These are phyloP conservation scores for Hemibagrus wyckioides DNA, from an alignment of 2,113 vertebrate species.

Conservation along the genomic window DNA sequence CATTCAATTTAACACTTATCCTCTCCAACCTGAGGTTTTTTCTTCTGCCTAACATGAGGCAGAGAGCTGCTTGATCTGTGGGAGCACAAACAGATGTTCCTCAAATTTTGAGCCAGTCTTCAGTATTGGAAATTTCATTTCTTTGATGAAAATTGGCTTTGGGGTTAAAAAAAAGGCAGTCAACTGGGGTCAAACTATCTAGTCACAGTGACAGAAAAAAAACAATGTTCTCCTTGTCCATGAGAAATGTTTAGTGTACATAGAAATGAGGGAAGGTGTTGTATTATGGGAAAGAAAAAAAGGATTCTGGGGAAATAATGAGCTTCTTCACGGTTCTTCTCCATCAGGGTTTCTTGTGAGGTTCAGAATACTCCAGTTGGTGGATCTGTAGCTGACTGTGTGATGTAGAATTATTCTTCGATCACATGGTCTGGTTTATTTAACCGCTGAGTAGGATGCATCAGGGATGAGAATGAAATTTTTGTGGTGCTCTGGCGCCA, in stretches of 20 bases:
- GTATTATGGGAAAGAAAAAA: background rate
- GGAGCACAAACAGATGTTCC: background rate
- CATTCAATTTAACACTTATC: background rate
- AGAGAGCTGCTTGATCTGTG: background rate
- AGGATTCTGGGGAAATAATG: background rate
- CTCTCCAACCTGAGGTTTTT: background rate
- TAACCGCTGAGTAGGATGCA: conserved; percentile 15
- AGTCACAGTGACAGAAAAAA: background rate
- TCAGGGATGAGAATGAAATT: background rate
- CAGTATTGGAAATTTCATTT: background rate
- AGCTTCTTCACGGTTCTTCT: background rate
- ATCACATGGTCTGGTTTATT: conserved; percentile 23
- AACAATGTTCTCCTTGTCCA: background rate
- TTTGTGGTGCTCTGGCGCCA: conserved; percentile 56
- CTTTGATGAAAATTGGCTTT: background rate
- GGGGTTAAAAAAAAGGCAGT: background rate
- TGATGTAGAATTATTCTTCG: background rate
- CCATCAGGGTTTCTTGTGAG: background rate
- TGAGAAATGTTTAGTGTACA: background rate
- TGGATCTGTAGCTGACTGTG: background rate
- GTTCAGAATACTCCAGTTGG: background rate
- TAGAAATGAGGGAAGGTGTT: background rate
- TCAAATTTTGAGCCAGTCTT: background rate
- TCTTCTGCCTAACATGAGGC: background rate
- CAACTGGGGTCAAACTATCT: background rate